Conservation (phyloP, 2,797 vertebrate species). For the Bovichtus variegatus region DNA sequence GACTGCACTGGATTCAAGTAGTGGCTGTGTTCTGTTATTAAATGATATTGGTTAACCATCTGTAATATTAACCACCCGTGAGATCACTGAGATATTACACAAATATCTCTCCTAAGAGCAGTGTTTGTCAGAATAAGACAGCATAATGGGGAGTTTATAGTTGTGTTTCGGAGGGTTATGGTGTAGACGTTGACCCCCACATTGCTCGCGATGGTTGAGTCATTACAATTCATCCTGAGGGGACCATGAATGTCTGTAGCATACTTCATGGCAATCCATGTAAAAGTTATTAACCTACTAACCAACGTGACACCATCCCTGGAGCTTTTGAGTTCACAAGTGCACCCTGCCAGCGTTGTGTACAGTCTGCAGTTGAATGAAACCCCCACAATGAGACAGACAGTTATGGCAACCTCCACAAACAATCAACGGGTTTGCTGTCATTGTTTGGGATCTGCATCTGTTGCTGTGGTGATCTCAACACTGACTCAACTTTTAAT, state of each 20-base stretch:
- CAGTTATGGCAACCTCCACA: neutral
- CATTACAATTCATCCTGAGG: neutral
- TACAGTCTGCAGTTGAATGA: neutral
- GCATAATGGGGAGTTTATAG: slow-evolving; percentile 21
- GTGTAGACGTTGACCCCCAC: too few species aligned
- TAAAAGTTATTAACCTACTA: neutral
- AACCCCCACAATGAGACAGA: neutral
- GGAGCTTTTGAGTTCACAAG: neutral
- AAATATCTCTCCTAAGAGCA: slow-evolving; percentile 11
- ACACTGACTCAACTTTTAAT: neutral
- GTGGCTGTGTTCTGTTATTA: slow-evolving; percentile 61
- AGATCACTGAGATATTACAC: slow-evolving; percentile 39
- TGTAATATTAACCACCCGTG: slow-evolving; percentile 60
- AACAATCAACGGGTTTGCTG: neutral
- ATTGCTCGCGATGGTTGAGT: too few species aligned
- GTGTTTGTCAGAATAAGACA: slow-evolving; percentile 18
- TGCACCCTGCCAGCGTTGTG: neutral
- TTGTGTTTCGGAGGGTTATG: neutral
- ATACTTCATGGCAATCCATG: neutral
- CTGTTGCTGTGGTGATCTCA: neutral
- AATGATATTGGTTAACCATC: slow-evolving; percentile 64
- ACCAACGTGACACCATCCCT: neutral
- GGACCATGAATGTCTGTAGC: neutral
- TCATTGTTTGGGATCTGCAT: neutral
- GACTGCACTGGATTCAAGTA: slow-evolving; percentile 39